Evolutionary conservation across 2,888 invertebrate species (phyloP).

Genomic region (Tenthredo mesomela): DNA sequence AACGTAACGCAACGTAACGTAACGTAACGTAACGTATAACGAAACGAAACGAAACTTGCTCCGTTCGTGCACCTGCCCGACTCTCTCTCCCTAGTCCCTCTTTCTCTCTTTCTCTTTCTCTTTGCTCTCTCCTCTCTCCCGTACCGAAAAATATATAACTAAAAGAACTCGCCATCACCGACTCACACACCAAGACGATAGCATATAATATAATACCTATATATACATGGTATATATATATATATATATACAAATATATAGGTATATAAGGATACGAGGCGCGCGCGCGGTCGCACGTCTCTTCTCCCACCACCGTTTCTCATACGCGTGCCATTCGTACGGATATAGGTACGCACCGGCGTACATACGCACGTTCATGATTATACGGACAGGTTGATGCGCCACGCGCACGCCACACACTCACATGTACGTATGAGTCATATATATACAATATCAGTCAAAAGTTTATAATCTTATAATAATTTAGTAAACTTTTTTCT

Average conservation of each 20-base stretch:
- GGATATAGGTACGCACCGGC: conserved; percentile 28
- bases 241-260: background rate
- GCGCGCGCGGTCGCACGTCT: conserved; percentile 56
- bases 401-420: conserved; percentile 31
- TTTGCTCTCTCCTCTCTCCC: conserved; percentile 13
- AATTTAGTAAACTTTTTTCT: background rate
- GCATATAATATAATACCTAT: background rate
- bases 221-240: background rate
- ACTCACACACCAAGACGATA: background rate
- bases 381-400: conserved; percentile 42
- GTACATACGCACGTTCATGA: conserved; percentile 5
- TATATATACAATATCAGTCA: background rate
- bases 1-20: background rate
- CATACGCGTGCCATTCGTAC: conserved; percentile 60
- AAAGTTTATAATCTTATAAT: background rate
- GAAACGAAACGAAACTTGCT: conserved; percentile 70
- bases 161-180: background rate
- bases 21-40: conserved; percentile 62
- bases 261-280: conserved; percentile 11
- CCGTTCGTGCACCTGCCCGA: conserved; percentile 44
- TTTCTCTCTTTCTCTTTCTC: conserved; percentile 57
- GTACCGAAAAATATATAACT: conserved; percentile 15
- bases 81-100: conserved; percentile 57
- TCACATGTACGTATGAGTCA: background rate
- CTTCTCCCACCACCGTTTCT: conserved; percentile 51